Evolutionary conservation across 2,113 vertebrate genomes (phyloP).

Genomic region (Marmota monax): DNA sequence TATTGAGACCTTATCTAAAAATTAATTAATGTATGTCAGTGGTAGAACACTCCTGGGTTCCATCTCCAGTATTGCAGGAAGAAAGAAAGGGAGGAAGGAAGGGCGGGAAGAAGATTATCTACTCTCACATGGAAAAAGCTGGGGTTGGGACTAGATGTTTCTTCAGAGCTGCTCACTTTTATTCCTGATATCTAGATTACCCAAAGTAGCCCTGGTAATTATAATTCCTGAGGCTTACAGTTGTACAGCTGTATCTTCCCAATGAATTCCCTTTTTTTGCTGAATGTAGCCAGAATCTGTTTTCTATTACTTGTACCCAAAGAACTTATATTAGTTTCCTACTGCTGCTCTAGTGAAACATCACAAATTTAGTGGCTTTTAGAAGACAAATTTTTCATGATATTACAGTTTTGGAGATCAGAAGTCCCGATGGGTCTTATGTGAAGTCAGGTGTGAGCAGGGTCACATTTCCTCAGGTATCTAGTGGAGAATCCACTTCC

Average conservation of each 20-base stretch:
- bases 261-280: background rate
- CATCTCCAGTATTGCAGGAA: too few species aligned
- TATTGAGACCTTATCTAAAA: too few species aligned
- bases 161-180: background rate
- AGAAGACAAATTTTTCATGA: background rate
- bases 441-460: background rate
- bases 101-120: too few species aligned
- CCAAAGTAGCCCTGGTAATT: background rate
- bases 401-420: background rate
- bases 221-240: background rate
- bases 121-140: background rate
- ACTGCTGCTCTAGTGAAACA: background rate
- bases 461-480: background rate
- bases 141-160: background rate
- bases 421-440: background rate
- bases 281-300: background rate
- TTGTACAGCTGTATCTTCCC: background rate
- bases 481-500: background rate
- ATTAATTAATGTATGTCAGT: too few species aligned
- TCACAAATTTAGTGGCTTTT: background rate
- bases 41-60: too few species aligned
- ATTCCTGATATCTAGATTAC: background rate
- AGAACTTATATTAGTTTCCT: constrained; percentile 28
- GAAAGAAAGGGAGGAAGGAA: too few species aligned
- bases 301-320: background rate